A percentile compares a stretch with the other conserved stretches of the same genome.
phyloP scores from a whole-genome alignment of 2,888 invertebrate genomes.

The Ecdyonurus torrentis region DNA sequence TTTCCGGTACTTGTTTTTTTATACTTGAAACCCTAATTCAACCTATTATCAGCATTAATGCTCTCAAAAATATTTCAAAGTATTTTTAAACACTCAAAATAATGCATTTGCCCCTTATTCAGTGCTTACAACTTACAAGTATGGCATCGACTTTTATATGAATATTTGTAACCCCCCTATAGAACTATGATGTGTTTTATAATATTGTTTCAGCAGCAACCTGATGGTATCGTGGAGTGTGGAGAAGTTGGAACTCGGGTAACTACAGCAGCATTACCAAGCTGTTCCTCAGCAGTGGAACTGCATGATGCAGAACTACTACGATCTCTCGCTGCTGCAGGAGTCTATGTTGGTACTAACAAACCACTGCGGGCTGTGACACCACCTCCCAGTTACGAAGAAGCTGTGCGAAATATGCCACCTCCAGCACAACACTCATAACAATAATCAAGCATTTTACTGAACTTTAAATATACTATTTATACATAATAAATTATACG shows the following conservation, averaged over 20 bases:
- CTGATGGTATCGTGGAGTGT: not conserved
- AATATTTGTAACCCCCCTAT: too few species aligned
- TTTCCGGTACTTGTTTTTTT: too few species aligned
- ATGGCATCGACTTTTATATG: too few species aligned
- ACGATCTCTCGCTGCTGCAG: not conserved
- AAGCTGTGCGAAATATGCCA: conserved; percentile 10
- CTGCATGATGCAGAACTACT: conserved; percentile 1
- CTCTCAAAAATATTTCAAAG: too few species aligned
- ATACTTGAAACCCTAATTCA: too few species aligned
- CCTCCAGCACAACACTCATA: conserved; percentile 2
- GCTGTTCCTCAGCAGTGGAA: not conserved
- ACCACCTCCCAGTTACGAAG: conserved; percentile 13
- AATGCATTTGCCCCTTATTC: too few species aligned
- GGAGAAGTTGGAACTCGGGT: not conserved
- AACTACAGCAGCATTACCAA: conserved; percentile 1
- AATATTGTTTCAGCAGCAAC: not conserved
- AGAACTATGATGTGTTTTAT: not conserved
- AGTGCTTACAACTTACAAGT: too few species aligned
- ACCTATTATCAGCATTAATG: too few species aligned
- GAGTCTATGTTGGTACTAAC: not conserved
- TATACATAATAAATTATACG: too few species aligned
- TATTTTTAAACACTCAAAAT: too few species aligned
- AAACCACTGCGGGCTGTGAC: conserved; percentile 6
- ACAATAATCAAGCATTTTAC: not conserved
- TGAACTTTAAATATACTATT: too few species aligned